Evolutionary conservation across 2,113 vertebrate genomes (phyloP), one percentile per base, ranked within the genome.

Genomic region (Phycodurus eques): DNA sequence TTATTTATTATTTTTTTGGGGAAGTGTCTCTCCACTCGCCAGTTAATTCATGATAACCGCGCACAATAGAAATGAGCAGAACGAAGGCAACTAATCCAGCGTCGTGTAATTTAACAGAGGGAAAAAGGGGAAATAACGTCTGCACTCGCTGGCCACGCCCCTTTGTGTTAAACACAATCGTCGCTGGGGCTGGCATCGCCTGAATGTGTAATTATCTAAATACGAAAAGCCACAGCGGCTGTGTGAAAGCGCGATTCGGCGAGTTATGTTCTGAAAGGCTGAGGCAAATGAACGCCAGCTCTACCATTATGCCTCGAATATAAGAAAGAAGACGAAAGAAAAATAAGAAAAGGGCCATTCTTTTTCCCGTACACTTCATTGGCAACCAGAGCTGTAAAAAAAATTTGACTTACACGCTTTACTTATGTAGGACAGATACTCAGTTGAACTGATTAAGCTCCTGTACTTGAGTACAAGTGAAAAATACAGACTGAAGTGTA

Each of bases 1-100:
- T 42, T 63, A 5, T 20, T 42, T 43, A 19, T 63, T 64, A 70
- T 76, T 61, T 19, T n/a, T 22, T n/a, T n/a, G n/a, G n/a, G n/a
- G n/a, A n/a, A n/a, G 49, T 53, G 15, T 14, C 14, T 49, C 12
- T 49, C 47, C 19, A 20, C 5, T 17, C 15, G 19, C 14, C 49
- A 17, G 15, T 53, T 17, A 17, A 17, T 14, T 17, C 14, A 53
- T 6, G 49, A 53, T 20, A 20, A 19, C 5, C 15, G 15, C 19
- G 53, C 20, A 54, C 20, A 54, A 54, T 2, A 54, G 53, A 20
- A 54, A 54, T 54, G 20, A 54, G 19, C 6, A n/a, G 53, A n/a
- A 54, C 47, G 35, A 47, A 47, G 12, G 46, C 12, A 47, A 12
- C 14, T 47, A 13, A 54, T n/a, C 54, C 20, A n/a, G 54, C 10